These are phyloP conservation scores for Dendropsophus ebraccatus DNA, from an alignment of 2,113 vertebrate genomes.

Conservation along the genomic window DNA sequence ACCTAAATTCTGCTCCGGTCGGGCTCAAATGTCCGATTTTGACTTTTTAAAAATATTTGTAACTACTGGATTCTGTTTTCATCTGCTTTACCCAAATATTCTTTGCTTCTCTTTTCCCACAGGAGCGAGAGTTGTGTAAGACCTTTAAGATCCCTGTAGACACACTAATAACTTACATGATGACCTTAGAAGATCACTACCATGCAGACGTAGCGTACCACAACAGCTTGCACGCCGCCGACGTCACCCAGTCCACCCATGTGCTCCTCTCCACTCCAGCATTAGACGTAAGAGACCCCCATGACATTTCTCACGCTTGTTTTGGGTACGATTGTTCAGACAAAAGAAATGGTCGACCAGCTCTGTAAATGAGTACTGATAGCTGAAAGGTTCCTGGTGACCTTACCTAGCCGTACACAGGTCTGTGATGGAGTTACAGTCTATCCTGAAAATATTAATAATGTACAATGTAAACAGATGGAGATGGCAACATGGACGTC, in stretches of 20 bases:
- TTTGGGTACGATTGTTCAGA: neutral
- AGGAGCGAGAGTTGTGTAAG: conserved; percentile 91
- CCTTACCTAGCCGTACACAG: neutral
- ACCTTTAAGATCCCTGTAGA: conserved; percentile 89
- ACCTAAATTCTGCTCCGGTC: no score
- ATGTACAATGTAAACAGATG: conserved; percentile 41
- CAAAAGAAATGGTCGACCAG: neutral
- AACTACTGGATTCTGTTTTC: neutral
- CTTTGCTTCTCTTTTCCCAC: conserved; percentile 14
- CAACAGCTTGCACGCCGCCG: conserved; percentile 92
- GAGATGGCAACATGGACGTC: conserved; percentile 42
- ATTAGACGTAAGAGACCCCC: conserved; percentile 77
- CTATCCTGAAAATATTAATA: conserved; percentile 41
- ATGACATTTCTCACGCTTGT: neutral
- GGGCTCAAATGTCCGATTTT: no score
- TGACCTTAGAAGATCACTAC: conserved; percentile 94
- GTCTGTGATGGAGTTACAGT: conserved; percentile 20
- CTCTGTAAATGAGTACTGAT: neutral
- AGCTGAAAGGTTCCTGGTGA: neutral
- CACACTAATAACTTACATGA: conserved; percentile 87
- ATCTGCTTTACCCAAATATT: neutral
- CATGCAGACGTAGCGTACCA: conserved; percentile 93
- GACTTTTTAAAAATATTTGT: no score
- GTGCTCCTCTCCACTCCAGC: conserved; percentile 90
- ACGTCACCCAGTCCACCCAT: conserved; percentile 92